Conservation (phyloP, 2,113 vertebrate genomes). For the Glaucomys volans region DNA sequence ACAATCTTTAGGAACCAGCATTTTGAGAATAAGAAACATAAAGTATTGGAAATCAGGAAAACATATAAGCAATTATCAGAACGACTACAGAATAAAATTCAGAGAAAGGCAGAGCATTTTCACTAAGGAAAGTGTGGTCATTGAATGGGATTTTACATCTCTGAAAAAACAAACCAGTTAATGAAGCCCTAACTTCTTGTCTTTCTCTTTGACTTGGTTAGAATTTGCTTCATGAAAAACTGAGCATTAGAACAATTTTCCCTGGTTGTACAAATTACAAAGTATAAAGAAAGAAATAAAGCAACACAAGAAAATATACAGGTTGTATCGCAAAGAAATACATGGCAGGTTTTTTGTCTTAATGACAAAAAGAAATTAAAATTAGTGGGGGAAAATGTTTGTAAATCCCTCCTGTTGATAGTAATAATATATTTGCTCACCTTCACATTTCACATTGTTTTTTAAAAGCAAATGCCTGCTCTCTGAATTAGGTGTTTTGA, state of each 20-base stretch:
- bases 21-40: background rate
- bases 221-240: background rate
- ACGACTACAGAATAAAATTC: background rate
- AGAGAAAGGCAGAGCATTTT: background rate
- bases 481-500: slow-evolving; percentile 12
- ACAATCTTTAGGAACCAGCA: background rate
- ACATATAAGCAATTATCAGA: slow-evolving; percentile 23
- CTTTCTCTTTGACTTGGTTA: background rate
- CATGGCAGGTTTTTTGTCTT: background rate
- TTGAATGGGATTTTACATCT: background rate
- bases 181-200: background rate
- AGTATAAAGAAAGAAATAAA: background rate
- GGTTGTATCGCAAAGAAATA: background rate
- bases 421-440: background rate
- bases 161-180: background rate
- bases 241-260: background rate
- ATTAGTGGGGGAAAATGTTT: background rate
- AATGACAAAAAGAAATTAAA: slow-evolving; percentile 40
- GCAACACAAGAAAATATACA: background rate
- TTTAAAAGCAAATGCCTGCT: background rate
- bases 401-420: background rate
- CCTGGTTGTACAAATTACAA: background rate
- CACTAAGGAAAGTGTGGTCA: background rate
- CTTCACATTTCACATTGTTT: background rate
- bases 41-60: background rate